These are phyloP conservation scores for Synergus itoensis DNA, from an alignment of 2,888 invertebrate species.

Conservation along the genomic window DNA sequence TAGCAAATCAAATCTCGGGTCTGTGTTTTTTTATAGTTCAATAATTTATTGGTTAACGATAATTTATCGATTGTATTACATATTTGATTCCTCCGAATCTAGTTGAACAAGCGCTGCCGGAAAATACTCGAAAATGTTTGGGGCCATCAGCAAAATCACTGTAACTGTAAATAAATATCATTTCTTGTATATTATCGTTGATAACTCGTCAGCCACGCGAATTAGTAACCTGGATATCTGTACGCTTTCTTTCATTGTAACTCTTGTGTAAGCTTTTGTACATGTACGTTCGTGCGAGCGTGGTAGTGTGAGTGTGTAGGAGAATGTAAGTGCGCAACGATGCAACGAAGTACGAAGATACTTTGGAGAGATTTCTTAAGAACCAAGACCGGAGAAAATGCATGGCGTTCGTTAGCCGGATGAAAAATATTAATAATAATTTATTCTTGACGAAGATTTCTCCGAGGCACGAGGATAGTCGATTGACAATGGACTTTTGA, in stretches of 20 bases:
- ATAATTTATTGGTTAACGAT: background rate
- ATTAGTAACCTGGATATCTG: slow-evolving; percentile 53
- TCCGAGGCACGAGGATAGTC: slow-evolving; percentile 20
- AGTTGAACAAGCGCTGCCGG: slow-evolving; percentile 43
- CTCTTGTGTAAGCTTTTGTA: slow-evolving; percentile 60
- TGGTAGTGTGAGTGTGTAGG: slow-evolving; percentile 57
- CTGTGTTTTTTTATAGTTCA: slow-evolving; percentile 49
- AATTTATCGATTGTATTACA: no score
- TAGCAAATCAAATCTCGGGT: slow-evolving; percentile 48
- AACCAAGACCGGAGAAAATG: background rate
- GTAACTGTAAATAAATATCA: slow-evolving; percentile 73
- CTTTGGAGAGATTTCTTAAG: slow-evolving; percentile 46
- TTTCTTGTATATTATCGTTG: slow-evolving; percentile 70
- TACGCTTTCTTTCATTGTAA: slow-evolving; percentile 57
- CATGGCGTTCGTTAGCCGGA: background rate
- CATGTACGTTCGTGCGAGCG: slow-evolving; percentile 58
- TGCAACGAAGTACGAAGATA: slow-evolving; percentile 51
- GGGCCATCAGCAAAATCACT: slow-evolving; percentile 61
- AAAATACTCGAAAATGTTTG: slow-evolving; percentile 52
- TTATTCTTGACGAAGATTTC: slow-evolving; percentile 33
- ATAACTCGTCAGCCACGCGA: slow-evolving; percentile 55
- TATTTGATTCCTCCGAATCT: slow-evolving; percentile 44
- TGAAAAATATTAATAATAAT: slow-evolving; percentile 21
- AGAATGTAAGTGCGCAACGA: slow-evolving; percentile 58
- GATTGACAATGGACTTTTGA: slow-evolving; percentile 49